Evolutionary conservation across 2,888 invertebrate species (phyloP).

Genomic region (Metellina segmentata): DNA sequence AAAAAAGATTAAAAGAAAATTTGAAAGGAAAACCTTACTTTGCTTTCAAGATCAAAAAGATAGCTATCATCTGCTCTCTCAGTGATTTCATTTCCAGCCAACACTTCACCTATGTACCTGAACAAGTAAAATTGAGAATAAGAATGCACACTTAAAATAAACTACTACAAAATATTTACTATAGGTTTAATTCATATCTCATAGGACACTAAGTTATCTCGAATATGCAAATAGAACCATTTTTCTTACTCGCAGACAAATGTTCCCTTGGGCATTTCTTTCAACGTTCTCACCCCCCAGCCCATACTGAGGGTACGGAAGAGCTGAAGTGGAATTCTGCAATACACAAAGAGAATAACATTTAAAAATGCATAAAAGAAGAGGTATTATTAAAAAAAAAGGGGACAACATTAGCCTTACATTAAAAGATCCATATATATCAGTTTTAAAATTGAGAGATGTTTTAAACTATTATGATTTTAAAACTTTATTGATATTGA

Average conservation of each 20-base stretch:
- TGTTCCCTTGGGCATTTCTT: conserved; percentile 87
- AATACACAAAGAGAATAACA: conserved; percentile 63
- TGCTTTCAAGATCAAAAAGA: conserved; percentile 92
- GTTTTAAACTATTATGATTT: no score
- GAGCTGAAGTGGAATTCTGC: conserved; percentile 85
- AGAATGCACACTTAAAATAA: background rate
- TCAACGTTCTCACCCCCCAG: conserved; percentile 91
- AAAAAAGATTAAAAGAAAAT: background rate
- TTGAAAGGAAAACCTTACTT: conserved; percentile 82
- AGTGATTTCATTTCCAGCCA: conserved; percentile 91
- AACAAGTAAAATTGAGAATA: conserved; percentile 40
- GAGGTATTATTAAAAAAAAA: background rate
- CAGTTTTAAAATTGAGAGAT: no score
- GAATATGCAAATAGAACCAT: background rate
- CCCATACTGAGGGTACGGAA: conserved; percentile 87
- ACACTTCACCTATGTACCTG: conserved; percentile 92
- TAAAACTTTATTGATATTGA: no score
- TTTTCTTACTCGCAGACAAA: conserved; percentile 88
- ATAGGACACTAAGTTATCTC: background rate
- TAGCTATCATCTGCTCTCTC: conserved; percentile 92
- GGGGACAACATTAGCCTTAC: background rate
- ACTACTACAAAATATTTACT: background rate
- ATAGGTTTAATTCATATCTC: background rate
- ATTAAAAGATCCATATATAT: background rate
- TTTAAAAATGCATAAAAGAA: background rate